Base-by-base conservation (phyloP, 2,797 vertebrate genomes). In the Sebastes iracundus region DNA sequence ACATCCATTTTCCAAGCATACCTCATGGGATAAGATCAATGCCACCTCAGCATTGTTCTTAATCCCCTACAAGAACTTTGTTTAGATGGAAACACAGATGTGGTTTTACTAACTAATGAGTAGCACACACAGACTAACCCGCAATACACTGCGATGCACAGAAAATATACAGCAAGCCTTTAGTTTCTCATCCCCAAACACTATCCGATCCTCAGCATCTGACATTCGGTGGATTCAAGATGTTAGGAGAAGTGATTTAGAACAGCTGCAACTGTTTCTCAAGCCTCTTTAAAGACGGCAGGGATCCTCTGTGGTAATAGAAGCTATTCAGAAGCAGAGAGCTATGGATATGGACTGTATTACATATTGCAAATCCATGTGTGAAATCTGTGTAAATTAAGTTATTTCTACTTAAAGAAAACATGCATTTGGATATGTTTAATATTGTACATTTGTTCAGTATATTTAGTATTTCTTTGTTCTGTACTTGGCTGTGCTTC, bases 251-350 rank as follows among this genome's bases (percentile, higher is more conserved):
- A 32, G 70, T 62, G 80, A 88, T 88, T 81, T 35, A 71, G 33
- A 93, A 79, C 91, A 94, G 88, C 82, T 92, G 88, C 65, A 69
- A 58, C 38, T 61, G 75, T 81, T 88, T 81, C 65, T 72, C 55
- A 52, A 63, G 81, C 25, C 42, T 72, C 80, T 85, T 76, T 65
- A 82, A 69, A 81, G 72, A 52, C 18, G 0, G 9, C 52, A 10
- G 2, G 3, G 52, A 72, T 82, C 73, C 74, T 85, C 30, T 66
- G 87, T 69, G 79, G 25, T 53, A 55, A 49, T 61, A 13, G 25
- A 66, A 23, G 64, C 30, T 77, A 20, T 33, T 79, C 33, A 72
- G 30, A 42, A 70, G 65, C 68, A 56, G 35, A 10, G 52, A 80
- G 55, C 49, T 5, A 72, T 4, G 33, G 61, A 74, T 62, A 14